These are phyloP conservation scores for Lapara coniferarum DNA, from an alignment of 2,888 invertebrate genomes.

Conservation along the genomic window DNA sequence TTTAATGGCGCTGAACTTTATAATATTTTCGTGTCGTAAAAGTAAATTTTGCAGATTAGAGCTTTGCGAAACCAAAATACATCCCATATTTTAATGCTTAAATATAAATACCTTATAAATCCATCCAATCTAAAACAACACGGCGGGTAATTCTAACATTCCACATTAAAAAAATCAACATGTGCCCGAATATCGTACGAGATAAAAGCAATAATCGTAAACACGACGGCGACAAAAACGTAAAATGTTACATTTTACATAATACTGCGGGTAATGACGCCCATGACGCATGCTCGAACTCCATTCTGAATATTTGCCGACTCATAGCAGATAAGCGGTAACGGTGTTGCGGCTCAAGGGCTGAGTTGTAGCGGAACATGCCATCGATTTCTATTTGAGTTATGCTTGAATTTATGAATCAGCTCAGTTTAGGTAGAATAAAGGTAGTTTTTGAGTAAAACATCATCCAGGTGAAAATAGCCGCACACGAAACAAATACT, in stretches of 20 bases:
- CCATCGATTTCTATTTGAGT: background rate
- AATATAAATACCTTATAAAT: no score
- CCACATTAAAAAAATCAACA: constrained; percentile 19
- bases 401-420: no score
- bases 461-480: no score
- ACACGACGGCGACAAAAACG: constrained; percentile 9
- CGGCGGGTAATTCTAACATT: background rate
- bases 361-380: background rate
- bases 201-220: constrained; percentile 23
- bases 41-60: no score
- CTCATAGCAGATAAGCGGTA: constrained; percentile 66
- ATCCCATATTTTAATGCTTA: background rate
- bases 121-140: background rate
- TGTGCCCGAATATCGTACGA: constrained; percentile 5
- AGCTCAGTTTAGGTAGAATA: no score
- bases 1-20: no score
- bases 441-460: no score
- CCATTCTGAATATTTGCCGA: constrained; percentile 62
- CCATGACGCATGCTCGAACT: constrained; percentile 63
- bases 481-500: no score
- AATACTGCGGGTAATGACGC: constrained; percentile 59
- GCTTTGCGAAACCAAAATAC: background rate
- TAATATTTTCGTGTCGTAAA: background rate
- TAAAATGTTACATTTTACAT: constrained; percentile 38
- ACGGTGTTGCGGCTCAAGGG: constrained; percentile 36